These are phyloP conservation scores for Cryptotis parvus DNA, from an alignment of 2,113 vertebrate species.

Conservation along the genomic window DNA sequence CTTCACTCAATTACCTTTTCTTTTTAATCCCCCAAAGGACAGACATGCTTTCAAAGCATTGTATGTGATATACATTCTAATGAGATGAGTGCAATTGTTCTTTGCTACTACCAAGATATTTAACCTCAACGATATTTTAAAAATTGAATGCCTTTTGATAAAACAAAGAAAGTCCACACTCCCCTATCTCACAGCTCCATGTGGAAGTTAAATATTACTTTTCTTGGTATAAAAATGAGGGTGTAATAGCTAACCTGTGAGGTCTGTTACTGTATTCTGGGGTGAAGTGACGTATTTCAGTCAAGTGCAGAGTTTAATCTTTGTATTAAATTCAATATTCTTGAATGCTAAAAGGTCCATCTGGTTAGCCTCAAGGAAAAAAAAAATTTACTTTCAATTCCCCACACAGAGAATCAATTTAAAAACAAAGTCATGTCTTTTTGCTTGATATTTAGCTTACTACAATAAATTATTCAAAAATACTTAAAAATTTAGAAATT, in stretches of 20 bases:
- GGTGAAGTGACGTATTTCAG: conserved; percentile 1
- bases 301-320: not conserved
- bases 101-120: conserved; percentile 57
- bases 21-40: conserved; percentile 68
- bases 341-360: not conserved
- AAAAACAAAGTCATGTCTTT: not conserved
- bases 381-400: not conserved
- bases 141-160: conserved; percentile 64
- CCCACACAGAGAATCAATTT: not conserved
- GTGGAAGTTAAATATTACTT: conserved; percentile 52
- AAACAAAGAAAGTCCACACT: conserved; percentile 32
- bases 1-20: conserved; percentile 70
- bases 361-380: conserved; percentile 1
- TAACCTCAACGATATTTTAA: conserved; percentile 55
- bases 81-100: conserved; percentile 62
- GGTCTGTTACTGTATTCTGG: not conserved
- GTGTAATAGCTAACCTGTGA: not conserved
- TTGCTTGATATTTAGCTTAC: conserved; percentile 6
- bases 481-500: conserved; percentile 23
- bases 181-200: conserved; percentile 12
- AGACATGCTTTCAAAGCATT: conserved; percentile 66
- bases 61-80: conserved; percentile 77
- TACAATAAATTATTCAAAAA: not conserved
- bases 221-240: not conserved
- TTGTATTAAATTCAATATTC: conserved; percentile 1